Base-by-base conservation (phyloP, 2,113 vertebrate genomes). In the Hiodon tergisus region DNA sequence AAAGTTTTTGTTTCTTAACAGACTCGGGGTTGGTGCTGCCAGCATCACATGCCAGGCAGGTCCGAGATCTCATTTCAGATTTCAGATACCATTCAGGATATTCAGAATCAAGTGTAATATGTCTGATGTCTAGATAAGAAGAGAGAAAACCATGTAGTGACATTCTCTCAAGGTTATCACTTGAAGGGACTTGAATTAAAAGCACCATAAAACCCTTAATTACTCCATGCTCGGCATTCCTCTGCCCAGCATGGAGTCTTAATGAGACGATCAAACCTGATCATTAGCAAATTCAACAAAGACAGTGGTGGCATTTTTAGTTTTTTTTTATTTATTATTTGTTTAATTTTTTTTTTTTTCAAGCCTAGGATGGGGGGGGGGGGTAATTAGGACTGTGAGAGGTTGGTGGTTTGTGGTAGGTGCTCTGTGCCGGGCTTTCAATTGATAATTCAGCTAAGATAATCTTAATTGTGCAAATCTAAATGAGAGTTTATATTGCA, bases 181-280 rank as follows among this genome's bases (percentile, higher is more conserved):
- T 80, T 80, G 74, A 77, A 76, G 73, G 78, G 82, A 85, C 87
- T 88, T 85, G 87, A 87, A 91, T 91, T 81, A 90, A 88, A 87
- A 83, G 87, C 86, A 82, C 83, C 88, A 89, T 90, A 90, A 91
- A 91, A 82, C 81, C 81, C 78, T 79, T 89, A 91, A 91, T 91
- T 88, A 88, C 78, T 71, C 74, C 77, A 83, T 76, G 79, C 83
- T 84, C 82, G 81, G 79, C 74, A 75, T 77, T 84, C 74, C 78
- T 84, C 73, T 80, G 53, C 59, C 78, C 57, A 31, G 31, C 31
- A 31, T 31, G 31, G 31, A 31, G 79, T 54, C 74, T 76, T 82
- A 83, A 86, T 82, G 72, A 85, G 82, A 79, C 70, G 73, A 80
- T 86, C 79, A 84, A 80, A 84, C 75, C 62, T 76, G 79, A 85